phyloP scores from a whole-genome alignment of 1,140 invertebrate species.

The Lanistes nyassanus region DNA sequence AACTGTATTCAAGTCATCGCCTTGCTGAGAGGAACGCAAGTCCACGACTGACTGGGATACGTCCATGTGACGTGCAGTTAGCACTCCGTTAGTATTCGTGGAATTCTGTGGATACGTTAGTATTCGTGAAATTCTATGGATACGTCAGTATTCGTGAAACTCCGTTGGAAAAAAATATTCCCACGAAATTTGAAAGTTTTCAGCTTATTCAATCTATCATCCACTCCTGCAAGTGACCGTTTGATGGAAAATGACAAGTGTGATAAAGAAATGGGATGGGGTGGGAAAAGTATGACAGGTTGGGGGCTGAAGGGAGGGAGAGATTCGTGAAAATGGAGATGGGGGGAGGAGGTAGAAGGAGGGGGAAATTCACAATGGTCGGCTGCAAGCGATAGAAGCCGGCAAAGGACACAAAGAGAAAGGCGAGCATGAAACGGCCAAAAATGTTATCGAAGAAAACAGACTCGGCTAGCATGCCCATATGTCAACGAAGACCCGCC shows the following conservation, averaged over 20 bases:
- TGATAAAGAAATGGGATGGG: not conserved
- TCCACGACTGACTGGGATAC: too few species aligned
- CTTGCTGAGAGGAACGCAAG: too few species aligned
- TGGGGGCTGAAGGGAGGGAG: not conserved
- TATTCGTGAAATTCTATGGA: too few species aligned
- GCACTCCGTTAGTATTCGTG: too few species aligned
- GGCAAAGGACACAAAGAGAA: not conserved
- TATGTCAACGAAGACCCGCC: not conserved
- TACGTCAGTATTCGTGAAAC: too few species aligned
- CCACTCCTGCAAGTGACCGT: too few species aligned
- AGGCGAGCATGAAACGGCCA: conserved; percentile 1
- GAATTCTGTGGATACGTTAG: too few species aligned
- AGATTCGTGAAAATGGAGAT: not conserved
- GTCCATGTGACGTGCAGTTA: too few species aligned
- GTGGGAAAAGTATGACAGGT: not conserved
- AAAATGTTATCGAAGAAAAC: conserved; percentile 15
- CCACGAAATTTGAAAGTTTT: too few species aligned
- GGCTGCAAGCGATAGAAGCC: not conserved
- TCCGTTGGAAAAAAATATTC: too few species aligned
- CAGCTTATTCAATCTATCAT: too few species aligned
- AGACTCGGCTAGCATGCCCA: not conserved
- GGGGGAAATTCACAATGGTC: not conserved
- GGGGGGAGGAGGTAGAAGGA: not conserved
- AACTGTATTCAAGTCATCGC: too few species aligned
- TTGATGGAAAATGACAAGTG: not conserved